Base-by-base conservation (phyloP, 1,140 invertebrate genomes). In the Euwallacea similis region DNA sequence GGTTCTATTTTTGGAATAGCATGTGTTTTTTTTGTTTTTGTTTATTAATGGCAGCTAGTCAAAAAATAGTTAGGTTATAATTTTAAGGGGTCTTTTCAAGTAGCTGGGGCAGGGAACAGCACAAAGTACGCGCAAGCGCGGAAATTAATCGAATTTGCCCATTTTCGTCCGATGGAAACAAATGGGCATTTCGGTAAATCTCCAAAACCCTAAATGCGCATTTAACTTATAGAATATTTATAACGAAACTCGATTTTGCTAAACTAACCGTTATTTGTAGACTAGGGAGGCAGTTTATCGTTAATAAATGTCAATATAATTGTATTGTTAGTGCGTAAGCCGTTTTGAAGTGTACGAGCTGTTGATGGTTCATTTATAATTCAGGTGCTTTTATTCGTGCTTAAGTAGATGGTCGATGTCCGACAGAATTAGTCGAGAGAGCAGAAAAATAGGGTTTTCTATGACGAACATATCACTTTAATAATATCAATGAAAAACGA, bases 21-120 rank as follows among this genome's bases (percentile, higher is more conserved):
- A 42, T n/a, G 10, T 59, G 15, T 9, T 59, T 59, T 11, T 59
- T 50, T 11, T 50, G 2, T 50, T 11, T 50, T 56, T 65, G 42
- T 56, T 42, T 15, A 53, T 64, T 44, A 61, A 15, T 70, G 55
- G 11, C 15, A 11, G 41, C 7, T 33, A 42, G 13, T 64, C 43
- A 43, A 10, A 64, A 21, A 33, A 21, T 61, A 47, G 41, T 44
- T 69, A 64, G 61, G 13, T 70, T 70, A 42, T 70, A 64, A 55
- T 70, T 70, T 70, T 64, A 70, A 58, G 61, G 68, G 70, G 63
- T 33, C 11, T 50, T 66, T 71, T 65, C 64, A 71, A 9, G 70
- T 71, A 71, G 70, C 70, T 71, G 70, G 70, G 70, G 63, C 63
- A 71, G 70, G 70, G 70, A 71, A 71, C 70, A 71, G 70, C 70